Evolutionary conservation across 1,140 invertebrate genomes (phyloP).

Genomic region (Penaeus japonicus): DNA sequence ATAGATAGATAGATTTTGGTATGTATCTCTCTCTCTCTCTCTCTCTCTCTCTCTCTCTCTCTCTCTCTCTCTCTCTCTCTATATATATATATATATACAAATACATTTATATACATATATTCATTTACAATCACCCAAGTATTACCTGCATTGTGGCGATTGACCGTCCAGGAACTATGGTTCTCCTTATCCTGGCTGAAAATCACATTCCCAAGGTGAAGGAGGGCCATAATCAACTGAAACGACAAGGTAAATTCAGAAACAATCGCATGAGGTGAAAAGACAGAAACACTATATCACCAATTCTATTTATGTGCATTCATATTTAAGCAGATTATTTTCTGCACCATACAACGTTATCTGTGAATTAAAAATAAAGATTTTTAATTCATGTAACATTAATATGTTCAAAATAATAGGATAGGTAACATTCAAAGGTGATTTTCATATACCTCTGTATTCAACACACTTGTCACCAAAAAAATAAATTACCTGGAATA

Average conservation of each 20-base stretch:
- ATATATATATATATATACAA: neutral
- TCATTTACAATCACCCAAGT: neutral
- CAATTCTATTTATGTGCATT: no score
- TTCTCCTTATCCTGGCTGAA: neutral
- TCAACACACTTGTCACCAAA: neutral
- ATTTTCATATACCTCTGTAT: neutral
- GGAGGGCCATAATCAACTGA: neutral
- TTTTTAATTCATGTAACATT: no score
- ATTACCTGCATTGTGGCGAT: neutral
- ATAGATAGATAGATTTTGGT: neutral
- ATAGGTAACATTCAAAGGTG: neutral
- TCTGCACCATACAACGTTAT: neutral
- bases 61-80: neutral
- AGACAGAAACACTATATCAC: neutral
- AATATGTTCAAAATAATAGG: neutral
- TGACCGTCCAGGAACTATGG: neutral
- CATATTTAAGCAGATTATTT: no score
- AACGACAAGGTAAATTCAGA: neutral
- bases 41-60: no score
- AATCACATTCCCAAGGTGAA: neutral
- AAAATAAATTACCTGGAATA: constrained; percentile 35
- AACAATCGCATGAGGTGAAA: neutral
- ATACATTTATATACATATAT: neutral
- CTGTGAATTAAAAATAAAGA: neutral
- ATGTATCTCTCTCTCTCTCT: no score